A percentile compares a stretch with the other conserved stretches of the same genome.
These are phyloP conservation scores for Tricholaema leucomelas DNA, from an alignment of 2,113 vertebrate genomes.

Conservation along the genomic window DNA sequence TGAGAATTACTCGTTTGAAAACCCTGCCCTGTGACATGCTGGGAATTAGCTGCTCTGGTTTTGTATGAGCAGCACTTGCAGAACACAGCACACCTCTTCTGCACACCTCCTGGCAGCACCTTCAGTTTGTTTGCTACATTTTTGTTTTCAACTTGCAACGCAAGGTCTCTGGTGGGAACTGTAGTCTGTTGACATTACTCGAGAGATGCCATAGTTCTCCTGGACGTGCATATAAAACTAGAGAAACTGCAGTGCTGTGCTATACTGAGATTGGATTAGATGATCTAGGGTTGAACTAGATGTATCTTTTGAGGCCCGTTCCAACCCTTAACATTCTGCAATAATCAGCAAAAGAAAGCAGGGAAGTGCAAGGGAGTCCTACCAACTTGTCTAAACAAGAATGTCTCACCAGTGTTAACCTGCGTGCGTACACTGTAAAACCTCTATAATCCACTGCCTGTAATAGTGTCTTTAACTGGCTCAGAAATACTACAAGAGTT, in stretches of 20 bases:
- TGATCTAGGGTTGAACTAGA: too few relatives aligned
- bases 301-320: too few relatives aligned
- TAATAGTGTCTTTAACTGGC: background rate
- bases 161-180: background rate
- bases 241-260: background rate
- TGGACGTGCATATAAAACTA: background rate
- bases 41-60: background rate
- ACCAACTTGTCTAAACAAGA: background rate
- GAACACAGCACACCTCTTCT: background rate
- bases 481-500: background rate
- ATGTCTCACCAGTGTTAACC: background rate
- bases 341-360: background rate
- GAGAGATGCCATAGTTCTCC: background rate
- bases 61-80: background rate
- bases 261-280: too few relatives aligned
- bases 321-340: too few relatives aligned
- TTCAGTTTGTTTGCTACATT: background rate
- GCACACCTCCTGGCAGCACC: rapidly evolving
- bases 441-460: background rate
- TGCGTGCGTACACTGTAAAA: background rate
- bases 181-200: background rate
- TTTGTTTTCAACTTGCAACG: background rate
- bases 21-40: background rate
- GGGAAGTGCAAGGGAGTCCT: background rate
- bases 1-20: background rate